Conservation (phyloP, 2,113 vertebrate genomes). For the Cathartes aura region DNA sequence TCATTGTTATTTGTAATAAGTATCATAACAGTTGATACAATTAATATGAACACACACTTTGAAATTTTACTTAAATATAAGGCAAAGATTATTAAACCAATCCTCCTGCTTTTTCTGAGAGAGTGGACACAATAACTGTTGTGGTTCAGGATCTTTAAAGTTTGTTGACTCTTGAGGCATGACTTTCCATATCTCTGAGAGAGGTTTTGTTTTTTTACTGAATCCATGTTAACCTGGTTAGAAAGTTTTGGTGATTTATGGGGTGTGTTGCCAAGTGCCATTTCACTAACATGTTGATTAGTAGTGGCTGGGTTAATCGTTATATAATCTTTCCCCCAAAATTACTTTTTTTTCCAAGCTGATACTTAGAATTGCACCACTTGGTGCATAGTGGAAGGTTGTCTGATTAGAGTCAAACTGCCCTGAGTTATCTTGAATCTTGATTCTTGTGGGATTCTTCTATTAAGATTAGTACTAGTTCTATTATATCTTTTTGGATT, state of each 20-base stretch:
- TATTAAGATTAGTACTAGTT: constrained; percentile 20
- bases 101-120: not conserved
- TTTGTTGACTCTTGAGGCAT: not conserved
- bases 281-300: not conserved
- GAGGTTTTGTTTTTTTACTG: not conserved
- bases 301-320: not conserved
- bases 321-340: constrained; percentile 11
- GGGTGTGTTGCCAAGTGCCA: not conserved
- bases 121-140: not conserved
- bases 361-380: not conserved
- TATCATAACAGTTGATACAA: not conserved
- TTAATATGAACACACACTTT: not conserved
- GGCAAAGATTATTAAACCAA: not conserved
- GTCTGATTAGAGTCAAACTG: not conserved
- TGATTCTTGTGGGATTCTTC: constrained; percentile 5
- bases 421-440: constrained; percentile 8
- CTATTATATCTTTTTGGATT: not conserved
- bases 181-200: not conserved
- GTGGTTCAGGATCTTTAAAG: not conserved
- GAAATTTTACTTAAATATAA: not conserved
- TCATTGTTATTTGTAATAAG: not conserved
- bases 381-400: not conserved
- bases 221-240: not conserved
- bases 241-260: not conserved
- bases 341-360: not conserved